A percentile compares a stretch with the other conserved stretches of the same genome.
These are phyloP conservation scores for Umimayanthus chanpuru DNA, from an alignment of 92 coral and sea anemone genomes.

Conservation along the genomic window DNA sequence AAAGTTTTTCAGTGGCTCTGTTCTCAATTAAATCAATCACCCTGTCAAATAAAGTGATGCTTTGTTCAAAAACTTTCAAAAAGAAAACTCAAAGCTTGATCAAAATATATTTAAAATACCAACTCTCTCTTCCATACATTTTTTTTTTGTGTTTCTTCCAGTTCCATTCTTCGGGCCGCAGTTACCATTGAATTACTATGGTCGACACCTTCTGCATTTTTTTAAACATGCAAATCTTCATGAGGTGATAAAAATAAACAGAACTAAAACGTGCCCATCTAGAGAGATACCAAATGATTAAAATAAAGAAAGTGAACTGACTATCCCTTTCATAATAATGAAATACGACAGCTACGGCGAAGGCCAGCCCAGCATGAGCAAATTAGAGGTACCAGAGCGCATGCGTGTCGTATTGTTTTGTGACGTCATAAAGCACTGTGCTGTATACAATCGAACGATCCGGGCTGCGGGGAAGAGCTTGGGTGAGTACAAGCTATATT, in stretches of 20 bases:
- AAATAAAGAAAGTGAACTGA: neutral
- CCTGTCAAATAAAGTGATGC: neutral
- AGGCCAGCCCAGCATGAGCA: constrained; percentile 16
- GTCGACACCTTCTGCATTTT: too few relatives aligned
- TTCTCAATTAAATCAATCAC: neutral
- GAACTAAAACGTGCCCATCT: too few relatives aligned
- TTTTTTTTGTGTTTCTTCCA: neutral
- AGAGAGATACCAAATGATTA: neutral
- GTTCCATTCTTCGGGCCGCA: too few relatives aligned
- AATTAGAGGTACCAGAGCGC: neutral
- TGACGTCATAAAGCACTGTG: constrained; percentile 41
- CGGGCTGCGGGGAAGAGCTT: constrained; percentile 47
- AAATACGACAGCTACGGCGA: neutral
- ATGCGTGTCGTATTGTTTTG: constrained; percentile 1
- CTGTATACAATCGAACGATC: constrained; percentile 44
- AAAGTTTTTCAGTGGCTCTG: too few relatives aligned
- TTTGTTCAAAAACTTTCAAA: neutral
- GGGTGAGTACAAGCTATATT: constrained; percentile 25
- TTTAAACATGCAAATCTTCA: too few relatives aligned
- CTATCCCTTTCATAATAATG: neutral
- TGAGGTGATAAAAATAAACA: too few relatives aligned
- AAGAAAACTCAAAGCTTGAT: neutral
- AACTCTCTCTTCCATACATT: too few relatives aligned
- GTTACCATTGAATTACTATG: neutral
- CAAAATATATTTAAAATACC: too few relatives aligned